A percentile compares a stretch with the other conserved stretches of the same genome.
Conservation (phyloP, 1,140 invertebrate species). For the Mamestra configurata region DNA sequence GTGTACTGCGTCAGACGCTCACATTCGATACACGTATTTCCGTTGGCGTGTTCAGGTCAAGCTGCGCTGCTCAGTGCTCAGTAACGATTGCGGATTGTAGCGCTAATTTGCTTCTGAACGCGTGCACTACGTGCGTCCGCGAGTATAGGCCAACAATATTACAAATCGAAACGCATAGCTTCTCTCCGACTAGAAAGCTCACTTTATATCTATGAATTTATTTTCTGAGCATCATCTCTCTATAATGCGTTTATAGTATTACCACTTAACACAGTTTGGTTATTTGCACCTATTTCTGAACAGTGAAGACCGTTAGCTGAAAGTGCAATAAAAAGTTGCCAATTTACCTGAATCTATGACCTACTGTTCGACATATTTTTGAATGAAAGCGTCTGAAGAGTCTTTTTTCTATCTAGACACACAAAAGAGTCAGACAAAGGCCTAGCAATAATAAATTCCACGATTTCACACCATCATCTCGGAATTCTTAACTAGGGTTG, state of each 20-base stretch:
- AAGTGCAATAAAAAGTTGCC: slow-evolving; percentile 40
- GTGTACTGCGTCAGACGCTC: slow-evolving; percentile 67
- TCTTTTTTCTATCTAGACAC: not conserved
- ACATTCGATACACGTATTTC: slow-evolving; percentile 70
- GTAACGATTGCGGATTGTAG: slow-evolving; percentile 54
- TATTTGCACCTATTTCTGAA: slow-evolving; percentile 28
- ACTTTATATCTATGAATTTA: slow-evolving; percentile 9
- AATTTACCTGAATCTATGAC: slow-evolving; percentile 47
- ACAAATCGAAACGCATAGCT: slow-evolving; percentile 40
- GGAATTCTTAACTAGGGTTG: slow-evolving; percentile 51
- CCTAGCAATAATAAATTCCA: slow-evolving; percentile 55
- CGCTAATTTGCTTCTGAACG: slow-evolving; percentile 56
- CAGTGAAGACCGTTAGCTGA: slow-evolving; percentile 29
- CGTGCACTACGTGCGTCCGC: slow-evolving; percentile 46
- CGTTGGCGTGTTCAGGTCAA: slow-evolving; percentile 60
- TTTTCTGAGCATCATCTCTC: slow-evolving; percentile 29
- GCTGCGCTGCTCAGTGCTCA: slow-evolving; percentile 47
- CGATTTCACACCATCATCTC: slow-evolving; percentile 53
- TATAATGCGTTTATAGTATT: slow-evolving; percentile 37
- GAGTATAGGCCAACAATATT: slow-evolving; percentile 48
- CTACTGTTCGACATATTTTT: slow-evolving; percentile 29
- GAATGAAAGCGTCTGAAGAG: slow-evolving; percentile 15
- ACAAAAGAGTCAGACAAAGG: not conserved
- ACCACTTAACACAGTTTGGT: slow-evolving; percentile 45
- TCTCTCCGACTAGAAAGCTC: slow-evolving; percentile 43